phyloP scores from a whole-genome alignment of 1,140 invertebrate genomes.

The Megalopta genalis region DNA sequence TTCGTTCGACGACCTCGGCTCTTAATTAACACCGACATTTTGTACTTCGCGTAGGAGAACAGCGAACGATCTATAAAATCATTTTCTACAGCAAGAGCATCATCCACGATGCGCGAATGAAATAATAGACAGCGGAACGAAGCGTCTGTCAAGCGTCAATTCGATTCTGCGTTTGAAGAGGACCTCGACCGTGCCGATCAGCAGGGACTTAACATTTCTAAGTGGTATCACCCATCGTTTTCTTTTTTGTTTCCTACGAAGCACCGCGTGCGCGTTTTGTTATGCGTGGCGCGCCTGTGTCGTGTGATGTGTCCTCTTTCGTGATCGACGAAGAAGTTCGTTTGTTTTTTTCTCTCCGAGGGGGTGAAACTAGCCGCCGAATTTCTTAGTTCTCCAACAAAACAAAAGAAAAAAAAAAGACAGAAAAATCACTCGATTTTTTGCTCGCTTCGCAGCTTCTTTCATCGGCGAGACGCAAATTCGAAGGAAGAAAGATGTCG shows the following conservation, averaged over 20 bases:
- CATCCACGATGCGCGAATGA: neutral
- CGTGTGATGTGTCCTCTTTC: slow-evolving; percentile 18
- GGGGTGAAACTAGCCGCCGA: no score
- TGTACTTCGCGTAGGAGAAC: no score
- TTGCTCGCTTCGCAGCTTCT: neutral
- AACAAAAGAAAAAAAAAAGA: no score
- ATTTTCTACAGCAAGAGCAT: no score
- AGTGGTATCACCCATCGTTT: slow-evolving; percentile 34
- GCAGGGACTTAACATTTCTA: slow-evolving; percentile 27
- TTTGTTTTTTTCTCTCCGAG: no score
- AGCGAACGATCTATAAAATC: no score
- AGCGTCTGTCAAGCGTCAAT: neutral
- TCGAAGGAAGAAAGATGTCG: no score
- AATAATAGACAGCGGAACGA: neutral
- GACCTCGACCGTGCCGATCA: slow-evolving; percentile 27
- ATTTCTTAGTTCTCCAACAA: no score
- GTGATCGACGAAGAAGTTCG: neutral
- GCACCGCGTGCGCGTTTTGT: slow-evolving; percentile 48
- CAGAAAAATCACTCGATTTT: no score
- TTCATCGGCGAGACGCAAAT: neutral
- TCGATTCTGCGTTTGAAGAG: slow-evolving; percentile 11
- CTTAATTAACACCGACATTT: no score
- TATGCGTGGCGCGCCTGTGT: slow-evolving; percentile 11
- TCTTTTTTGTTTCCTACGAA: slow-evolving; percentile 36
- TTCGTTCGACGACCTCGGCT: neutral